Base-by-base conservation (phyloP, 2,888 invertebrate genomes). In the Hirtodrosophila alboralis region DNA sequence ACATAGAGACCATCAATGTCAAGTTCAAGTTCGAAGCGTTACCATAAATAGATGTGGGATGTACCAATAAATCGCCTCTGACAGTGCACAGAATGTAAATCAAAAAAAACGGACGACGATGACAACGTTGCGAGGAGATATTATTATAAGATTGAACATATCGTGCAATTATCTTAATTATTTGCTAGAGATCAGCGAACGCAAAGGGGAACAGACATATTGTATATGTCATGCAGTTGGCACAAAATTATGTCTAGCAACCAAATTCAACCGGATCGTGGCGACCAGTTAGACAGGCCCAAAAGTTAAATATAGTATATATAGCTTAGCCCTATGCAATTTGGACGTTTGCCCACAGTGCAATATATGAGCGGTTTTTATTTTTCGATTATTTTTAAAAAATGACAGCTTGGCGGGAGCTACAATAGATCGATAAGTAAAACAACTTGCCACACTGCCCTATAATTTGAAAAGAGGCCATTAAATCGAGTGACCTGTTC, bases 291-390 rank as follows among this genome's bases (percentile, higher is more conserved):
- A 13, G 41, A 18, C 43, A 26, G 23, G 23, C 23, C 23, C 36
- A 47, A 26, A n/a, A 52, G 43, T 56, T 51, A 43, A 38, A 74
- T 27, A 47, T 51, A 48, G 43, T 27, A 47, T 51, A 48, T 45
- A 77, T 52, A 59, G 13, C 27, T 10, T 9, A 14, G 78, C 65
- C 78, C 85, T 73, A 84, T 63, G 34, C 60, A 51, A 48, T 84
- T n/a, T 80, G 79, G 87, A 85, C 10, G 47, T 14, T 52, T 80
- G 79, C 79, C 79, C 87, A n/a, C n/a, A 64, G 40, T 31, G 7
- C 9, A 31, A 21, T 30, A 37, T 31, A 14, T 31, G 37, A 40
- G 43, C 37, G 33, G 28, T 31, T 75, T 70, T 75, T 58, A 49
- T 44, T n/a, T n/a, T n/a, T n/a, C n/a, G n/a, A n/a, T n/a, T n/a